A percentile compares a stretch with the other conserved stretches of the same genome.
phyloP scores from a whole-genome alignment of 2,888 invertebrate species.

The Nematopogon swammerdamellus region DNA sequence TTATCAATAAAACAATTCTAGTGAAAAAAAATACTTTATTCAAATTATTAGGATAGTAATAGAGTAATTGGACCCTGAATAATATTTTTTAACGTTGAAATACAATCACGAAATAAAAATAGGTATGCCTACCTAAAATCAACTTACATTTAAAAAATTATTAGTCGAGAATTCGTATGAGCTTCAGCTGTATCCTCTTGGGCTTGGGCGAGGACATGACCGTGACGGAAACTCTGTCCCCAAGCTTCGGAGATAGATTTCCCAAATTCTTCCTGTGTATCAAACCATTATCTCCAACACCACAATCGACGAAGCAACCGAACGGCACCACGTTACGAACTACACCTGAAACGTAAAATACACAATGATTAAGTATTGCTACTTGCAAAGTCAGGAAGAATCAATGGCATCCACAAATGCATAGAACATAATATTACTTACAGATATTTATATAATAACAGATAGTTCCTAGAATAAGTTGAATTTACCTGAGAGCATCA shows the following conservation, averaged over 20 bases:
- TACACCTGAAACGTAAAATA: conserved; percentile 63
- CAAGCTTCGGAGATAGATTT: conserved; percentile 53
- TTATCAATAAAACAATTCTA: too few species aligned
- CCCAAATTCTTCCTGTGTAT: conserved; percentile 64
- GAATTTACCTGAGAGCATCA: conserved; percentile 62
- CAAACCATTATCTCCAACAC: conserved; percentile 68
- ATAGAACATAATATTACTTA: too few species aligned
- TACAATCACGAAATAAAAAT: conserved; percentile 1
- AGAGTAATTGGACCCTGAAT: too few species aligned
- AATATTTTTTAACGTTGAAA: neutral
- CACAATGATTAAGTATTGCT: too few species aligned
- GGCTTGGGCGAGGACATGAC: conserved; percentile 57
- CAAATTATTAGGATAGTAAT: too few species aligned
- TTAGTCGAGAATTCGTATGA: conserved; percentile 39
- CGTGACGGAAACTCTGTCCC: conserved; percentile 66
- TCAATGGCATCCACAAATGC: too few species aligned
- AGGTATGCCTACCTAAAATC: conserved; percentile 1
- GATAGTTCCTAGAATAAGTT: too few species aligned
- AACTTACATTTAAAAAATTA: neutral
- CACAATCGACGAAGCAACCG: conserved; percentile 89
- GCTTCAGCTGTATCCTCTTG: conserved; percentile 55
- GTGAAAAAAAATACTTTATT: too few species aligned
- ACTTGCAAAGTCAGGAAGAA: too few species aligned
- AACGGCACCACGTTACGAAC: conserved; percentile 86
- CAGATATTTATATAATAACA: too few species aligned